Evolutionary conservation across 2,797 vertebrate genomes (phyloP).

Genomic region (Triplophysa yarkandensis): DNA sequence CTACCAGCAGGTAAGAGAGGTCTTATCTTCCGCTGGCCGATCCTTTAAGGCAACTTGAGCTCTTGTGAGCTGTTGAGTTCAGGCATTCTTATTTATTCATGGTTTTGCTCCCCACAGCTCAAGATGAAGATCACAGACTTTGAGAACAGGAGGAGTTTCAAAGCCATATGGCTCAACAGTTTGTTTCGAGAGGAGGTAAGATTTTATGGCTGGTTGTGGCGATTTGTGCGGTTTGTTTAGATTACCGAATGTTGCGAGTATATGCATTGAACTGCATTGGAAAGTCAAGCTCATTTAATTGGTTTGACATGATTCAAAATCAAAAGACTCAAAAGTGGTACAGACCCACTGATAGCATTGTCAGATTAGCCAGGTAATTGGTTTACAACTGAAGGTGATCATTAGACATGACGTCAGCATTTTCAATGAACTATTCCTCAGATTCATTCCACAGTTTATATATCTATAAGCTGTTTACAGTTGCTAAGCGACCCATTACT

Average conservation of each 20-base stretch:
- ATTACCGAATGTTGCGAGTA: neutral
- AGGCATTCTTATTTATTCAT: conserved; percentile 52
- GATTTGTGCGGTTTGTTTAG: neutral
- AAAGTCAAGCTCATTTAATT: neutral
- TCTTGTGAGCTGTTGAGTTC: neutral
- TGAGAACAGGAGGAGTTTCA: conserved; percentile 99
- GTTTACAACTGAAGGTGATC: neutral
- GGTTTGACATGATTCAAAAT: too few relatives aligned
- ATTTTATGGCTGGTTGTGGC: neutral
- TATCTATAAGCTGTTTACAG: neutral
- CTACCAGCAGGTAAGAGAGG: conserved; percentile 90
- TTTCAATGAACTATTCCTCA: too few relatives aligned
- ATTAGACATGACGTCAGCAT: neutral
- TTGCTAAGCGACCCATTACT: neutral
- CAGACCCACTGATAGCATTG: too few relatives aligned
- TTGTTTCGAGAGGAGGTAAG: conserved; percentile 99
- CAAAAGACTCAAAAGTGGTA: too few relatives aligned
- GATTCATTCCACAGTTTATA: neutral
- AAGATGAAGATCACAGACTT: conserved; percentile 99
- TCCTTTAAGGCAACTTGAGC: conserved; percentile 37
- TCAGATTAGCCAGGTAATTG: too few relatives aligned
- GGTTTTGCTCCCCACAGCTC: conserved; percentile 74
- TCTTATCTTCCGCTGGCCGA: neutral
- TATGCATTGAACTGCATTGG: neutral
- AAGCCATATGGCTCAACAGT: conserved; percentile 99